Conservation (phyloP, 2,888 invertebrate genomes). For the Lochmaea capreae region DNA sequence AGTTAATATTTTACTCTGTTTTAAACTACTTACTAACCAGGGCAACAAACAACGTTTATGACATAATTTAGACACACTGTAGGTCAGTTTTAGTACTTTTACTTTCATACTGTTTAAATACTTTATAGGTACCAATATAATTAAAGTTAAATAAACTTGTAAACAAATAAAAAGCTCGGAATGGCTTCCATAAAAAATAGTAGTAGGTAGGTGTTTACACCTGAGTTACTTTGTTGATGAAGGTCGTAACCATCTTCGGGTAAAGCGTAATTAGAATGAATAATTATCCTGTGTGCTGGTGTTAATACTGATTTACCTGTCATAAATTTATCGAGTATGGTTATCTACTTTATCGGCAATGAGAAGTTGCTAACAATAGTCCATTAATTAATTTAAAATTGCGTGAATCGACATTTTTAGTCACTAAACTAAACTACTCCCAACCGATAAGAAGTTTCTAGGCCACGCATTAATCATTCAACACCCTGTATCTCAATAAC, state of each 20-base stretch:
- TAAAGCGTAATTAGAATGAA: constrained; percentile 56
- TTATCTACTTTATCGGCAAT: no score
- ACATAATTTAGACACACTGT: constrained; percentile 60
- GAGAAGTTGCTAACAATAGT: no score
- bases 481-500: no score
- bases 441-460: no score
- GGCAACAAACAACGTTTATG: constrained; percentile 64
- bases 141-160: constrained; percentile 63
- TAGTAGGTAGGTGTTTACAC: constrained; percentile 44
- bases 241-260: constrained; percentile 39
- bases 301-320: constrained; percentile 57
- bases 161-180: constrained; percentile 63
- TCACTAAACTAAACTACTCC: no score
- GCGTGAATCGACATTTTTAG: no score
- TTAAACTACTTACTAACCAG: constrained; percentile 63
- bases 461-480: no score
- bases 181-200: constrained; percentile 59
- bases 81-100: constrained; percentile 65
- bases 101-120: constrained; percentile 64
- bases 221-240: constrained; percentile 49
- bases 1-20: constrained; percentile 61
- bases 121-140: constrained; percentile 62
- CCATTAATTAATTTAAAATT: no score
- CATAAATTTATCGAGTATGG: neutral
- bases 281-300: constrained; percentile 53